These are phyloP conservation scores for Sylvilagus bachmani DNA, from an alignment of 2,113 vertebrate genomes.

Conservation along the genomic window DNA sequence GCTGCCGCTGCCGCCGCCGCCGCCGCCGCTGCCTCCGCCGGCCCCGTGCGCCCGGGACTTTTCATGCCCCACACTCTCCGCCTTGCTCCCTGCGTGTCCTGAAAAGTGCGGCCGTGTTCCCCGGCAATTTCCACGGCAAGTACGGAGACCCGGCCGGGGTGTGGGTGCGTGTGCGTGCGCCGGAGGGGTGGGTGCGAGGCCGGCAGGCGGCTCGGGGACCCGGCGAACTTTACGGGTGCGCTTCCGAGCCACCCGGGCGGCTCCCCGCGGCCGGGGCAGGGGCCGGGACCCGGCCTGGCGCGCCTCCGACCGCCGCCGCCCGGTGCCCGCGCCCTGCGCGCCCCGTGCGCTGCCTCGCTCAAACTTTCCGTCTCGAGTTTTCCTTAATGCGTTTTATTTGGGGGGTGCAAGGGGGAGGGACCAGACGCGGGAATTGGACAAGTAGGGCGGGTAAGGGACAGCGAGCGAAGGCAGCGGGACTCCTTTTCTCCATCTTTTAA, in stretches of 20 bases:
- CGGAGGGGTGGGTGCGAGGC: conserved; percentile 55
- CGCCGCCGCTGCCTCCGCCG: conserved; percentile 87
- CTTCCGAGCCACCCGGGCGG: conserved; percentile 63
- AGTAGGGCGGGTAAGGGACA: conserved; percentile 71
- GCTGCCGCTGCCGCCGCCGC: conserved; percentile 78
- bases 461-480: conserved; percentile 49
- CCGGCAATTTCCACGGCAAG: conserved; percentile 92
- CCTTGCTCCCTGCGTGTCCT: conserved; percentile 76
- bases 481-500: conserved; percentile 67
- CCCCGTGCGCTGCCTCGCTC: conserved; percentile 72
- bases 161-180: conserved; percentile 58
- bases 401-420: conserved; percentile 80
- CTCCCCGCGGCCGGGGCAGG: background rate
- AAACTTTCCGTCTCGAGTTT: conserved; percentile 84
- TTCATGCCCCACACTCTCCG: conserved; percentile 86
- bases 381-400: conserved; percentile 83
- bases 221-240: conserved; percentile 80
- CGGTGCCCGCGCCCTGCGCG: conserved; percentile 56
- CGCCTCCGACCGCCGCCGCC: conserved; percentile 35
- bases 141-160: conserved; percentile 75
- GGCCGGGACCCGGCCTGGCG: conserved; percentile 61
- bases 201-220: conserved; percentile 43
- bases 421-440: conserved; percentile 72
- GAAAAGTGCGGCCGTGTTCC: conserved; percentile 80
- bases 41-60: conserved; percentile 91